A percentile compares a stretch with the other conserved stretches of the same genome.
phyloP scores from a whole-genome alignment of 2,888 invertebrate species.

The Leptopilina drosophilae region DNA sequence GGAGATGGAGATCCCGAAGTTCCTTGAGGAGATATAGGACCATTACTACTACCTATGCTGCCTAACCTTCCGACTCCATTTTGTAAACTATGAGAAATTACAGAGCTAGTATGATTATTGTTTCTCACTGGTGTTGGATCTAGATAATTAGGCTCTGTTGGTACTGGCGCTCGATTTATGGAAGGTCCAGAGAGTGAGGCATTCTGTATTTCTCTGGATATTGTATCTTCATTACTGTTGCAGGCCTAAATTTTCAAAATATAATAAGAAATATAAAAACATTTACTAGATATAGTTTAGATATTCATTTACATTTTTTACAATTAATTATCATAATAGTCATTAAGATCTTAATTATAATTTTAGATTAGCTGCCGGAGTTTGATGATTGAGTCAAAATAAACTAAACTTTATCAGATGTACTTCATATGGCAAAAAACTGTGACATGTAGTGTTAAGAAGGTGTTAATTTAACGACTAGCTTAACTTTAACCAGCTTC shows the following conservation, averaged over 20 bases:
- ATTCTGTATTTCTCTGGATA: slow-evolving; percentile 73
- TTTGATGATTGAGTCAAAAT: too few species aligned
- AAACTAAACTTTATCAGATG: too few species aligned
- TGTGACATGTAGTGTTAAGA: too few species aligned
- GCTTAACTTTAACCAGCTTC: too few species aligned
- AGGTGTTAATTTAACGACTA: too few species aligned
- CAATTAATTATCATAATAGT: too few species aligned
- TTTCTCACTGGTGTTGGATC: slow-evolving; percentile 76
- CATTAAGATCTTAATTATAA: too few species aligned
- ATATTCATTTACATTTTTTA: too few species aligned
- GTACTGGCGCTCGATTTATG: slow-evolving; percentile 75
- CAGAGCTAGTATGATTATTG: slow-evolving; percentile 63
- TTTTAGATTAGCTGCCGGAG: too few species aligned
- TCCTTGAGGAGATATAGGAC: slow-evolving; percentile 76
- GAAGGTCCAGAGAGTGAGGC: slow-evolving; percentile 74
- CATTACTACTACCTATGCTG: slow-evolving; percentile 76
- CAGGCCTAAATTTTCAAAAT: slow-evolving; percentile 63
- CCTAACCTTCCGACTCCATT: slow-evolving; percentile 72
- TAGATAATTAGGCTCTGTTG: slow-evolving; percentile 77
- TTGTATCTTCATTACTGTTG: slow-evolving; percentile 73
- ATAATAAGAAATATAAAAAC: not conserved
- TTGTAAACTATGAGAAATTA: slow-evolving; percentile 70
- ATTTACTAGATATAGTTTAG: too few species aligned
- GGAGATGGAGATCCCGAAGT: slow-evolving; percentile 76
- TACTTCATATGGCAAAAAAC: too few species aligned